Percentiles rank a stretch among this genome's conserved stretches.
phyloP scores from a whole-genome alignment of 1,140 invertebrate genomes.

The Lordiphosa collinella region DNA sequence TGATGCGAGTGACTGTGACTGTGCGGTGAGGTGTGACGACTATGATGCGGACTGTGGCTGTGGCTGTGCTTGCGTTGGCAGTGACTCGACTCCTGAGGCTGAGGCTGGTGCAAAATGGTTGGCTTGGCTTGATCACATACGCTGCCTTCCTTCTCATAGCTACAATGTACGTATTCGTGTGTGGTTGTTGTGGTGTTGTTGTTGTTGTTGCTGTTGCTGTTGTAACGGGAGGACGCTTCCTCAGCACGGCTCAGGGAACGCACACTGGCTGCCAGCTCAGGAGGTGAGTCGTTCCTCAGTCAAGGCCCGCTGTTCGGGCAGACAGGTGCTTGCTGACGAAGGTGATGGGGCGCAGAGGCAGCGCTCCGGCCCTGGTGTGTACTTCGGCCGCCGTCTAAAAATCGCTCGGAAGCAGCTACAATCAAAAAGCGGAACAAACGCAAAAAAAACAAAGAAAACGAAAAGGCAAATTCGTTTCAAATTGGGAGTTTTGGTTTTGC shows the following conservation, averaged over 20 bases:
- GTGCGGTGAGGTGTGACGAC: constrained; percentile 63
- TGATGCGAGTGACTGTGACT: constrained; percentile 36
- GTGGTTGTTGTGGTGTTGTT: constrained; percentile 37
- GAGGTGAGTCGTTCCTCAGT: constrained; percentile 80
- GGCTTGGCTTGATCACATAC: constrained; percentile 70
- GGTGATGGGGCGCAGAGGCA: constrained; percentile 80
- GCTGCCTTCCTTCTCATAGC: constrained; percentile 74
- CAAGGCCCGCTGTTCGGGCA: constrained; percentile 80
- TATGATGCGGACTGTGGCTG: constrained; percentile 65
- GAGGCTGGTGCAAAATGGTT: constrained; percentile 4
- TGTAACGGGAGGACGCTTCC: constrained; percentile 38
- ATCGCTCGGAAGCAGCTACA: constrained; percentile 84
- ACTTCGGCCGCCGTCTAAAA: constrained; percentile 81
- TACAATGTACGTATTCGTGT: constrained; percentile 79
- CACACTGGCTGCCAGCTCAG: constrained; percentile 77
- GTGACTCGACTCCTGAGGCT: constrained; percentile 19
- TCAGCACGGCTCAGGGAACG: constrained; percentile 73
- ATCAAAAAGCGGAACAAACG: neutral
- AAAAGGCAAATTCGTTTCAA: constrained; percentile 38
- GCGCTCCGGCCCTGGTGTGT: constrained; percentile 79
- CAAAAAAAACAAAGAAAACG: constrained; percentile 8
- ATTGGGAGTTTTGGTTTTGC: constrained; percentile 21
- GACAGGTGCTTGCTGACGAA: constrained; percentile 80
- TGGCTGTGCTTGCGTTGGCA: constrained; percentile 61
- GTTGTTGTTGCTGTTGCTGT: constrained; percentile 47